Conservation (phyloP, 2,797 vertebrate genomes). For the Gymnoscopelus microlampas region DNA sequence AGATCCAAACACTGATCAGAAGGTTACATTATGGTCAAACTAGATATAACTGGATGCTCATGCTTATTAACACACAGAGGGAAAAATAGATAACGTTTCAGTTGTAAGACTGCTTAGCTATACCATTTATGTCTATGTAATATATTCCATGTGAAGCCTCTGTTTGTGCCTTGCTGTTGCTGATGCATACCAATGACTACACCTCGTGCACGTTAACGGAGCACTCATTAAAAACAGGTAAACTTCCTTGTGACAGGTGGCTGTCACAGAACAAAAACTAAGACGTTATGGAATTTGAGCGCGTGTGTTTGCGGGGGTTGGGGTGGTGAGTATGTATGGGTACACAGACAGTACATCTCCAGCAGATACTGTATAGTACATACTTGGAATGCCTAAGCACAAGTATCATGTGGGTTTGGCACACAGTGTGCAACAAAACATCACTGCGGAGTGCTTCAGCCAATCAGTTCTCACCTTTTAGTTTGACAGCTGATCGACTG, state of each 20-base stretch:
- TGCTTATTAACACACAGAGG: too few species aligned
- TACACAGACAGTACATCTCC: background rate
- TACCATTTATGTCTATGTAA: too few species aligned
- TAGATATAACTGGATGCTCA: too few species aligned
- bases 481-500: constrained; percentile 1
- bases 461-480: constrained; percentile 4
- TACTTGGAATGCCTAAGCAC: background rate
- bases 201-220: background rate
- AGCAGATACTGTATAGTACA: background rate
- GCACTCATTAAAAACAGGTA: background rate
- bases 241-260: background rate
- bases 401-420: background rate
- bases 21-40: too few species aligned
- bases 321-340: background rate
- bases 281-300: background rate
- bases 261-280: background rate
- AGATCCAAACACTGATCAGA: too few species aligned
- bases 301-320: constrained; percentile 8
- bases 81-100: too few species aligned
- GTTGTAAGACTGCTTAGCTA: too few species aligned
- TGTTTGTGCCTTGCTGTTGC: background rate
- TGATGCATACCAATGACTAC: background rate
- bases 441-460: background rate
- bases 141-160: too few species aligned
- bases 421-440: background rate